Percentiles rank a stretch among this genome's conserved stretches.
These are phyloP conservation scores for Plutella xylostella DNA, from an alignment of 2,888 invertebrate species.

Conservation along the genomic window DNA sequence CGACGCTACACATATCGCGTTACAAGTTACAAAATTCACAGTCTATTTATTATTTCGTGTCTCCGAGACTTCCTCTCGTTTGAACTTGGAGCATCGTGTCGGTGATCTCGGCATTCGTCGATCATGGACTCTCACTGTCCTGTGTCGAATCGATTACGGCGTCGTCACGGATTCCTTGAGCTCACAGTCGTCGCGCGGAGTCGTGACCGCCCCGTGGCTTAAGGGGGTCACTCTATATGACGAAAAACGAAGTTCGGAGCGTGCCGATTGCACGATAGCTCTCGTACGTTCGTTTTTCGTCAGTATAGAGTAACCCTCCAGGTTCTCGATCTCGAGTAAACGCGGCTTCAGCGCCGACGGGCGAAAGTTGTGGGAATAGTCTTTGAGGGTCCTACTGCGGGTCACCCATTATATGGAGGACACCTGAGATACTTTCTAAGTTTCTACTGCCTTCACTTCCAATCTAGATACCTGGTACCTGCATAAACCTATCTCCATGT, in stretches of 20 bases:
- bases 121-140: slow-evolving; percentile 18
- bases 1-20: too few species aligned
- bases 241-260: too few species aligned
- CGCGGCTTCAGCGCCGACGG: slow-evolving; percentile 4
- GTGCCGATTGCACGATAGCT: too few species aligned
- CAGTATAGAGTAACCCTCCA: slow-evolving; percentile 4
- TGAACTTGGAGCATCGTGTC: slow-evolving; percentile 17
- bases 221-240: too few species aligned
- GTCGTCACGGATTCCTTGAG: slow-evolving; percentile 6
- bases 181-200: background rate
- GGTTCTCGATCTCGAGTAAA: background rate
- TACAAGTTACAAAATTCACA: too few species aligned
- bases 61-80: background rate
- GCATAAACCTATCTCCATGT: too few species aligned
- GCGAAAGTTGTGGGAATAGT: slow-evolving; percentile 38
- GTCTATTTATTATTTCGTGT: too few species aligned
- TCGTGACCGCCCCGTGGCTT: slow-evolving; percentile 11
- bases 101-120: slow-evolving; percentile 14
- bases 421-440: slow-evolving; percentile 5
- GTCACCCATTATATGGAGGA: slow-evolving; percentile 1
- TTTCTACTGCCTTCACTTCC: background rate
- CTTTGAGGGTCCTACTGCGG: slow-evolving; percentile 3
- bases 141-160: slow-evolving; percentile 38
- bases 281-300: too few species aligned
- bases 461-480: too few species aligned